Percentiles rank a stretch among this genome's conserved stretches.
phyloP scores from a whole-genome alignment of 2,888 invertebrate genomes.

The Anoncus sp. region DNA sequence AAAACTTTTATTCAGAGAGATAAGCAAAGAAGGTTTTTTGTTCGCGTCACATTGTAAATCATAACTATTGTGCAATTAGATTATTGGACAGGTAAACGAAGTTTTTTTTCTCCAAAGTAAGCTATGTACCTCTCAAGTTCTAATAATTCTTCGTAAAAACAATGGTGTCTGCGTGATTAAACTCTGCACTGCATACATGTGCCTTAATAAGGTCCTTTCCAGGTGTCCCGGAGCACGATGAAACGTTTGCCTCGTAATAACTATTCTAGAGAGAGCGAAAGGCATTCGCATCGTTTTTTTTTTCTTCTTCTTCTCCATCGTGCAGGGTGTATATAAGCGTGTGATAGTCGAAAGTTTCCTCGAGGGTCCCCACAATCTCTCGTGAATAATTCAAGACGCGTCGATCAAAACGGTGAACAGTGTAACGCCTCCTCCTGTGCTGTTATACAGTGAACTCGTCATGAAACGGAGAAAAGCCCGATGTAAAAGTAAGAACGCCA shows the following conservation, averaged over 20 bases:
- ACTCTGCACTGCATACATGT: constrained; percentile 13
- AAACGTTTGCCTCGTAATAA: constrained; percentile 43
- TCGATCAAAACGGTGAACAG: constrained; percentile 63
- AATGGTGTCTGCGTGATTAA: constrained; percentile 15
- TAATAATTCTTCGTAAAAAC: not conserved
- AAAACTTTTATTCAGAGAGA: not conserved
- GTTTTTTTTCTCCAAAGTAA: not conserved
- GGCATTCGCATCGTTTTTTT: constrained; percentile 37
- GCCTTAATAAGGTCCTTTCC: constrained; percentile 52
- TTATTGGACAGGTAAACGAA: not conserved
- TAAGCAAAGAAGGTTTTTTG: not conserved
- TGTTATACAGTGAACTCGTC: constrained; percentile 48
- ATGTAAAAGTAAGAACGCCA: constrained; percentile 50
- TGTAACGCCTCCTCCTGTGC: constrained; percentile 50
- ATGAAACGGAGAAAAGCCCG: constrained; percentile 41
- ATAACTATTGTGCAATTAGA: not conserved
- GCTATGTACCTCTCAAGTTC: not conserved
- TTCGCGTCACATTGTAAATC: not conserved
- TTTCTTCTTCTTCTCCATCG: constrained; percentile 11
- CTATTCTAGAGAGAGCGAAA: constrained; percentile 17
- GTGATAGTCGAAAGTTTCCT: constrained; percentile 54
- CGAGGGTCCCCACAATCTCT: constrained; percentile 53
- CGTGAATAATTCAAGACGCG: constrained; percentile 67
- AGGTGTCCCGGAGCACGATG: constrained; percentile 19
- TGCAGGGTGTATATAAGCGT: constrained; percentile 23